phyloP scores from a whole-genome alignment of 2,797 vertebrate genomes.

The Phyllotis vaccarum region DNA sequence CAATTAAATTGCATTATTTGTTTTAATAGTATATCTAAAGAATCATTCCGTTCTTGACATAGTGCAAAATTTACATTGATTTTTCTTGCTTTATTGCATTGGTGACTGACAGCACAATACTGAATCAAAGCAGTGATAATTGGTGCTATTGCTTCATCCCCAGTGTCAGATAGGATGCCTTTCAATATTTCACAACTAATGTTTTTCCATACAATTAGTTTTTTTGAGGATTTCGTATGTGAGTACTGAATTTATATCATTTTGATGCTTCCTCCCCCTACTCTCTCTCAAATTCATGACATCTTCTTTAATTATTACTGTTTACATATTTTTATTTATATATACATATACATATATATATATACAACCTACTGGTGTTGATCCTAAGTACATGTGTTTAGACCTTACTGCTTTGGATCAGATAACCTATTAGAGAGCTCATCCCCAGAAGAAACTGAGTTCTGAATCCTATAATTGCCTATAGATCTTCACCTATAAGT shows the following conservation, averaged over 20 bases:
- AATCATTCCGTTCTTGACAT: neutral
- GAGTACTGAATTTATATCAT: neutral
- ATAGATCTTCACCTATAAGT: neutral
- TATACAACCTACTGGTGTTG: neutral
- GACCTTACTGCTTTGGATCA: neutral
- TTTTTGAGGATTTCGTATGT: neutral
- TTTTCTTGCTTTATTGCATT: conserved; percentile 22
- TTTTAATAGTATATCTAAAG: conserved; percentile 11
- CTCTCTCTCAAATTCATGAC: neutral
- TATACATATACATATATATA: neutral
- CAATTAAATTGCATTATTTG: neutral
- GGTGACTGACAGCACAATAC: neutral
- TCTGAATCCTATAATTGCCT: neutral
- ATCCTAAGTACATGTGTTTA: neutral
- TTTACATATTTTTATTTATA: neutral
- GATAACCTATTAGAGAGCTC: neutral
- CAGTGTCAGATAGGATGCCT: neutral
- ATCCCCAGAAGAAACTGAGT: neutral
- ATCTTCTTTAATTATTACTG: neutral
- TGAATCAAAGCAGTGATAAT: neutral
- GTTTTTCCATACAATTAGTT: neutral
- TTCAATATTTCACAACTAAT: conserved; percentile 27
- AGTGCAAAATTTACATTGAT: neutral
- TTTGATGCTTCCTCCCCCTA: neutral
- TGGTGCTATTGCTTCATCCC: neutral